Evolutionary conservation across 2,888 invertebrate species (phyloP).

Genomic region (Fragum sueziense): DNA sequence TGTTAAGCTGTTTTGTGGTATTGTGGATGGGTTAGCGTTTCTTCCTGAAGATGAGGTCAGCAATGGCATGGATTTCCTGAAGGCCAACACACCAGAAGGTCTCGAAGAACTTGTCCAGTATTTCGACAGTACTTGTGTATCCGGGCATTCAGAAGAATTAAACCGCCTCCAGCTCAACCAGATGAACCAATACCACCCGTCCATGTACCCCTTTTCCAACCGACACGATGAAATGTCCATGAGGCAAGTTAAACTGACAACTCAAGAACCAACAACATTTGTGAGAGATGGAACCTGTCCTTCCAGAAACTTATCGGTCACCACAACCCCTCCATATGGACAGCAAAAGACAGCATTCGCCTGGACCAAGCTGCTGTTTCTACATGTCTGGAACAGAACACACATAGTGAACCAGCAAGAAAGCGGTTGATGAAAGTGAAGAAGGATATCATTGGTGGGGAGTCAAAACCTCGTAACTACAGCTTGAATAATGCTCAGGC

Average conservation of each 20-base stretch:
- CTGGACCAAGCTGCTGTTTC: background rate
- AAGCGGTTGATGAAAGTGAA: background rate
- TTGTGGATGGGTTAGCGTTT: conserved; percentile 10
- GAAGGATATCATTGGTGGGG: no score
- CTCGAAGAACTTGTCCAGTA: background rate
- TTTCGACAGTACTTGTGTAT: conserved; percentile 3
- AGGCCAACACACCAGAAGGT: background rate
- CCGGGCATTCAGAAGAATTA: background rate
- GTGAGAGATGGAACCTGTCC: conserved; percentile 1
- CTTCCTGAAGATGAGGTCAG: background rate
- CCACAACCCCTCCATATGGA: conserved; percentile 14
- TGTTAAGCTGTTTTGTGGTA: conserved; percentile 9
- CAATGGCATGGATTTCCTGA: conserved; percentile 7
- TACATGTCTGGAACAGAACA: background rate
- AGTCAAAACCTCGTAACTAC: no score
- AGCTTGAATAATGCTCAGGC: no score
- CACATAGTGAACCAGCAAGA: conserved; percentile 1
- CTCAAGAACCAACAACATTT: background rate
- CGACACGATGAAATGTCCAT: background rate
- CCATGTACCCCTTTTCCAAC: background rate
- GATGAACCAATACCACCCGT: background rate
- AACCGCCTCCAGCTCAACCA: background rate
- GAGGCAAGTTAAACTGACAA: background rate
- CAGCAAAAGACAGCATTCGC: background rate
- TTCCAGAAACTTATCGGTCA: conserved; percentile 6